phyloP scores from a whole-genome alignment of 2,113 vertebrate species.

The Azemiops feae region DNA sequence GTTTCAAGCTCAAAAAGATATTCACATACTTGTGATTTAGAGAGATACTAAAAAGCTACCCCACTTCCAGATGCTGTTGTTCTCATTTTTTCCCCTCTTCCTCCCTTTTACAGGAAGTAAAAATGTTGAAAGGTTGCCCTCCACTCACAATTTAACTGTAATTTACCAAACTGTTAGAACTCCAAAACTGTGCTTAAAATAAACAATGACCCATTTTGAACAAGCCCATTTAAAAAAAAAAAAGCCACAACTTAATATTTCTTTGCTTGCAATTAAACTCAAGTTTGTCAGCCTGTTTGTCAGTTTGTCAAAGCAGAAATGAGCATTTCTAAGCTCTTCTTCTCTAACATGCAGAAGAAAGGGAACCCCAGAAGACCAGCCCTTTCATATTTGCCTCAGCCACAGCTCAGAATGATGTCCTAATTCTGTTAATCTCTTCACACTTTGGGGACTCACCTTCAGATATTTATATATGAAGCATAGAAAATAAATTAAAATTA shows the following conservation, averaged over 20 bases:
- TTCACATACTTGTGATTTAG: not conserved
- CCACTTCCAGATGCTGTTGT: not conserved
- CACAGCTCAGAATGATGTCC: not conserved
- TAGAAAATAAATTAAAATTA: not conserved
- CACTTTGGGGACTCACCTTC: not conserved
- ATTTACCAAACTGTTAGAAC: not conserved
- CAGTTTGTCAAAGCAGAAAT: not conserved
- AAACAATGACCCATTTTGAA: not conserved
- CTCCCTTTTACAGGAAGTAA: not conserved
- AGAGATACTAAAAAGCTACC: not conserved
- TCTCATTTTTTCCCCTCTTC: not conserved
- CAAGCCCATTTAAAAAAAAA: not conserved
- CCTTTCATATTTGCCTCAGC: not conserved
- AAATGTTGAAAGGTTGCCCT: not conserved
- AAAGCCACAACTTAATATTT: not conserved
- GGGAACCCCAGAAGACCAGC: not conserved
- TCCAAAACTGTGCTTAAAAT: not conserved
- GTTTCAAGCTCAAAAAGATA: not conserved
- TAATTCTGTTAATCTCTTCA: not conserved
- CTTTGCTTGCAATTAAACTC: not conserved
- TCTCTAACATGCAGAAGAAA: not conserved
- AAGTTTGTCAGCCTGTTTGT: not conserved
- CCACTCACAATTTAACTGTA: not conserved
- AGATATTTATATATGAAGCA: not conserved
- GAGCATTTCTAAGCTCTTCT: not conserved